Conservation (phyloP, 2,888 invertebrate genomes). For the Drosophila heteroneura region DNA sequence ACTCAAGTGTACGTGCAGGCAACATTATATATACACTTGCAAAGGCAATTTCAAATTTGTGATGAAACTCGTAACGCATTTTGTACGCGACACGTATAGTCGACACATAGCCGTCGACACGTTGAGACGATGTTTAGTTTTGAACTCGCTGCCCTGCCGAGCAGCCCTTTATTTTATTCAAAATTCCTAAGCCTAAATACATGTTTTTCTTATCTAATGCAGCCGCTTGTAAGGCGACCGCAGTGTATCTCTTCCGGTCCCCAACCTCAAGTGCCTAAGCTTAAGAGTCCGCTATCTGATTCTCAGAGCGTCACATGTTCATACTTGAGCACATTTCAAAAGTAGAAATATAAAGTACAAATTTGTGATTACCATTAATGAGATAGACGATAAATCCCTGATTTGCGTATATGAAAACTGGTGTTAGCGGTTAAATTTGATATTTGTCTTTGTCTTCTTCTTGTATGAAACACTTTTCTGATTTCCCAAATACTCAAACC, state of each 20-base stretch:
- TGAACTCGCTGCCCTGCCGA: too few species aligned
- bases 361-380: background rate
- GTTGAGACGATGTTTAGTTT: too few species aligned
- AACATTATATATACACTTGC: slow-evolving; percentile 14
- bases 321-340: background rate
- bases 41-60: background rate
- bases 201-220: too few species aligned
- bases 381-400: background rate
- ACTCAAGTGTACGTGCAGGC: slow-evolving; percentile 64
- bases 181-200: too few species aligned
- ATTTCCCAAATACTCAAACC: background rate
- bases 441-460: background rate
- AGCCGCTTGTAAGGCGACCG: too few species aligned
- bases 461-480: background rate
- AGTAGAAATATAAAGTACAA: background rate
- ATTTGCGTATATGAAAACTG: background rate
- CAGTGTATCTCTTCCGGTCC: too few species aligned
- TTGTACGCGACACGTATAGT: too few species aligned
- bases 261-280: too few species aligned
- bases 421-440: background rate
- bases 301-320: too few species aligned
- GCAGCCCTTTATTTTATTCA: too few species aligned
- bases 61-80: background rate
- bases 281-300: too few species aligned
- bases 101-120: too few species aligned